A percentile compares a stretch with the other conserved stretches of the same genome.
These are phyloP conservation scores for Empidonax traillii DNA, from an alignment of 2,113 vertebrate genomes.

Conservation along the genomic window DNA sequence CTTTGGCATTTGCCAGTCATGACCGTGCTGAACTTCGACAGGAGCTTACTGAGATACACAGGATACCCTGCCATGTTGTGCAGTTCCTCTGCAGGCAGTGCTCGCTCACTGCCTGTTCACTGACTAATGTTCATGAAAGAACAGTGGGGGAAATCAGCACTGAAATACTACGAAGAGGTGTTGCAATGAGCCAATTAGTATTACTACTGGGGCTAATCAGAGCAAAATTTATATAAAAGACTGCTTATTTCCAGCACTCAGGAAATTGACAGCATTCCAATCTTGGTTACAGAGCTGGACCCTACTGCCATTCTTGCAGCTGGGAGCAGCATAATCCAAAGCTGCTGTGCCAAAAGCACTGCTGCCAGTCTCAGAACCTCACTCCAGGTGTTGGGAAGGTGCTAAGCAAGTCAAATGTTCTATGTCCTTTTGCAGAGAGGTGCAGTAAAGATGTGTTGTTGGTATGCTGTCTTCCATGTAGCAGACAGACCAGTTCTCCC, in stretches of 20 bases:
- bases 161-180: background rate
- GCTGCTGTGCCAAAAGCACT: background rate
- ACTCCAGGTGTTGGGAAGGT: background rate
- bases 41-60: background rate
- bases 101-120: too few relatives aligned
- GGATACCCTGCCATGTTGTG: background rate
- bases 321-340: background rate
- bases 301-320: background rate
- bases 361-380: background rate
- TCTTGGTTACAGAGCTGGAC: background rate
- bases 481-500: background rate
- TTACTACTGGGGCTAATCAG: background rate
- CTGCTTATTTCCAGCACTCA: background rate
- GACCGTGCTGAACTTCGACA: background rate
- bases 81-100: background rate
- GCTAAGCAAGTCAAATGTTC: background rate
- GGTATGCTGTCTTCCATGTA: background rate
- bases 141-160: background rate
- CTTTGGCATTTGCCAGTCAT: background rate
- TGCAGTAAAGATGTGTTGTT: background rate
- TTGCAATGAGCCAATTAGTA: background rate
- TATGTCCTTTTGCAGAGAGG: background rate
- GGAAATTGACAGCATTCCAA: background rate
- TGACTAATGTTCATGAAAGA: background rate
- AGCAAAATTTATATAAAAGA: background rate